Base-by-base conservation (phyloP, 2,113 vertebrate species). In the Myiozetetes cayanensis region DNA sequence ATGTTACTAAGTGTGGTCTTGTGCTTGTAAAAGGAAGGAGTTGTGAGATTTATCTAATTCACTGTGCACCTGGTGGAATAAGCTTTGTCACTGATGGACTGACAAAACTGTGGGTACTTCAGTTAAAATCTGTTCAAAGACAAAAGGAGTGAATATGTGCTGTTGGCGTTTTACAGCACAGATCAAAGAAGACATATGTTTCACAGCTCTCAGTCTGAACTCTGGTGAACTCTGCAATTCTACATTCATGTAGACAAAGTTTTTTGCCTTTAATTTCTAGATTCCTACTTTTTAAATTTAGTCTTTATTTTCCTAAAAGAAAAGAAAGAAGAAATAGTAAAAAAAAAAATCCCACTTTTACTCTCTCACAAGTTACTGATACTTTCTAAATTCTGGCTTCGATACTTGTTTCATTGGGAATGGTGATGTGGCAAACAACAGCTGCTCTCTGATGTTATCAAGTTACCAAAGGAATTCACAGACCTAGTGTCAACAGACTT, bases 1-100 rank as follows among this genome's bases (percentile, higher is more conserved):
- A 47, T 0, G 0, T 4, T 35, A 44, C 31, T 49, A 27, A 53
- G 37, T 27, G 16, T 15, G 19, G 22, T 5, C 37, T 3, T 27
- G 23, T 63, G 20, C 43, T 79, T 75, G 24, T 47, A 65, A 83
- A 83, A 68, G 5, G 14, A 82, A 59, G 6, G 4, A 44, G 10
- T 19, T 72, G 8, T 50, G 61, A 72, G 17, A 23, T 90, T 24
- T 47, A 33, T 6, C 18, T 68, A 43, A 37, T 31, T 43, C 21
- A 39, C 12, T 33, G 39, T 30, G 16, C n/a, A 16, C 28, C 35
- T 87, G 20, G 3, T 78, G 12, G 6, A 75, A 33, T 21, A 75
- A 39, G 18, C 9, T 35, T 21, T 13, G 37, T 78, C 43, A 49
- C 6, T 56, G 66, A 27, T 14, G 55, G 41, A 52, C 23, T 73